phyloP scores from a whole-genome alignment of 2,888 invertebrate species.

The Himalopsyche anomala region DNA sequence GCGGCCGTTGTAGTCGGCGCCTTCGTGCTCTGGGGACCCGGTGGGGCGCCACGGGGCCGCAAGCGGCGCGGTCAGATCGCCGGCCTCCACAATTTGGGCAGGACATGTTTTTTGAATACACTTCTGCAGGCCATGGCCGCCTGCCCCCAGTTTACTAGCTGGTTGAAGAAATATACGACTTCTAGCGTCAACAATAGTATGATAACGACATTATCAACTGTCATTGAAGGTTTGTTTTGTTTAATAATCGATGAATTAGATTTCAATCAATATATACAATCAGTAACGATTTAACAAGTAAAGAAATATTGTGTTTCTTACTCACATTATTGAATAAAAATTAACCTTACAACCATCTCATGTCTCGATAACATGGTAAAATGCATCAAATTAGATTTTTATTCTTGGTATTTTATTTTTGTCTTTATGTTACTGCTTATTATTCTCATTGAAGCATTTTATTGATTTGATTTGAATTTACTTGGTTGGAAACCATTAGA shows the following conservation, averaged over 20 bases:
- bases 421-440: too few species aligned
- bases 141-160: conserved; percentile 88
- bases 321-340: too few species aligned
- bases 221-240: conserved; percentile 80
- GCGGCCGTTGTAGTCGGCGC: conserved; percentile 89
- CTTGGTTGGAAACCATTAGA: too few species aligned
- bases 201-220: conserved; percentile 84
- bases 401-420: too few species aligned
- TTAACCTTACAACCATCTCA: too few species aligned
- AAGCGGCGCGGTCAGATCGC: conserved; percentile 85
- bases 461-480: too few species aligned
- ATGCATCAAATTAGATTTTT: too few species aligned
- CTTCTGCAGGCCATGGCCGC: conserved; percentile 93
- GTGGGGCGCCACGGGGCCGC: conserved; percentile 78
- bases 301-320: too few species aligned
- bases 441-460: too few species aligned
- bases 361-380: too few species aligned
- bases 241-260: neutral
- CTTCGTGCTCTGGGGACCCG: conserved; percentile 89
- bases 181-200: conserved; percentile 81
- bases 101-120: conserved; percentile 95
- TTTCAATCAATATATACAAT: neutral
- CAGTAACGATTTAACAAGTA: too few species aligned
- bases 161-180: conserved; percentile 82
- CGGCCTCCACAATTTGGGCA: conserved; percentile 93